Base-by-base conservation (phyloP, 2,888 invertebrate species). In the Chymomyza caudatula region DNA sequence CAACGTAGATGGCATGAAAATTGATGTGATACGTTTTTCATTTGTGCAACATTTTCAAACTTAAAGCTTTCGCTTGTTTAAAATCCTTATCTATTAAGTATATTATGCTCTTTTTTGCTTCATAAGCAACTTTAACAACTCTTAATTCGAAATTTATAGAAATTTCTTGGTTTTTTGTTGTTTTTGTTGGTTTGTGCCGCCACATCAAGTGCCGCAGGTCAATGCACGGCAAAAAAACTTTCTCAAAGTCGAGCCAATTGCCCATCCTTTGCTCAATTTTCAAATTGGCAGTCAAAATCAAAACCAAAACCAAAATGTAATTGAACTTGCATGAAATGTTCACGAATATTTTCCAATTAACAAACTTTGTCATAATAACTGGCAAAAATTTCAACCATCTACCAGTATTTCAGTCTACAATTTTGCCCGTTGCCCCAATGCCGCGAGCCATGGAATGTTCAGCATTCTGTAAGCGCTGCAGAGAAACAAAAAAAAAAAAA, bases 301-400 rank as follows among this genome's bases (percentile, higher is more conserved):
- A 61, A 55, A 64, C 25, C 47, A 29, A 3, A 47, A 56, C 52
- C 25, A 60, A 76, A 66, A 63, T 57, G 65, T 57, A 65, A 59
- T 60, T 52, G 65, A 53, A 62, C 65, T 58, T 47, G 22, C 49
- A 58, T 70, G 64, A 66, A 72, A 74, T 71, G 77, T 85, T 65
- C 64, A 53, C 15, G 59, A 68, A 84, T 80, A 86, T 80, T 81
- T 81, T 84, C 71, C 80, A 81, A 81, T 81, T 81, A 86, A 86
- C 78, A 86, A 81, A 81, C 63, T 81, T 81, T 84, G 85, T 86
- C 86, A 84, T 86, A 86, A 81, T 86, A 81, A 75, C 81, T 67
- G 61, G 72, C 51, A 42, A 59, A 86, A 68, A 80, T 80, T 71
- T 77, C 66, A 58, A 86, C 72, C 81, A 78, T 84, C 85, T 81